Conservation (phyloP, 1,140 invertebrate genomes). For the Pseudomyrmex pallidus region DNA sequence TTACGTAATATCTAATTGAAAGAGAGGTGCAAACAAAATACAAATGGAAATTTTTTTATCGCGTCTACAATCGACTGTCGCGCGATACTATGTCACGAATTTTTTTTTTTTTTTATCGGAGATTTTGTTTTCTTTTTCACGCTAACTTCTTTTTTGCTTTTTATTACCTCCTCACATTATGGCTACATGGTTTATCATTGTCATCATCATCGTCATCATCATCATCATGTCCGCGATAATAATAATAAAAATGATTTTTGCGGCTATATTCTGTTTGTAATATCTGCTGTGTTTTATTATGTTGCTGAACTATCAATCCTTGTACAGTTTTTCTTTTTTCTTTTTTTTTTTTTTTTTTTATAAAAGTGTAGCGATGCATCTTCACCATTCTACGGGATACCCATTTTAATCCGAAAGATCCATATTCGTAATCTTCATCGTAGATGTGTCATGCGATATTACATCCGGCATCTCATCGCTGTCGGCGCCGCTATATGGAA, state of each 20-base stretch:
- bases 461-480: conserved; percentile 38
- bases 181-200: background rate
- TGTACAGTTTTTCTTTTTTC: background rate
- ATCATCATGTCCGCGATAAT: background rate
- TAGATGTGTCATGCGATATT: conserved; percentile 49
- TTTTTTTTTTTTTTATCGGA: background rate
- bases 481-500: conserved; percentile 35
- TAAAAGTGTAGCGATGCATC: background rate
- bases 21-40: background rate
- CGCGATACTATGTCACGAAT: background rate
- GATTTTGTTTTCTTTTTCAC: too few species aligned
- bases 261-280: background rate
- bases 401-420: conserved; percentile 39
- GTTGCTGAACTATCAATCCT: background rate
- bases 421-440: conserved; percentile 32
- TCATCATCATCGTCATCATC: background rate
- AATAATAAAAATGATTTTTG: background rate
- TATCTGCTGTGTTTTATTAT: background rate
- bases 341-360: background rate
- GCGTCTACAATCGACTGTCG: background rate
- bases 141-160: too few species aligned
- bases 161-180: background rate
- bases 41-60: background rate
- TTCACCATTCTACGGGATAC: background rate
- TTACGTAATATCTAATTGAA: background rate